These are phyloP conservation scores for Formica aserva DNA, from an alignment of 2,888 invertebrate genomes.

Conservation along the genomic window DNA sequence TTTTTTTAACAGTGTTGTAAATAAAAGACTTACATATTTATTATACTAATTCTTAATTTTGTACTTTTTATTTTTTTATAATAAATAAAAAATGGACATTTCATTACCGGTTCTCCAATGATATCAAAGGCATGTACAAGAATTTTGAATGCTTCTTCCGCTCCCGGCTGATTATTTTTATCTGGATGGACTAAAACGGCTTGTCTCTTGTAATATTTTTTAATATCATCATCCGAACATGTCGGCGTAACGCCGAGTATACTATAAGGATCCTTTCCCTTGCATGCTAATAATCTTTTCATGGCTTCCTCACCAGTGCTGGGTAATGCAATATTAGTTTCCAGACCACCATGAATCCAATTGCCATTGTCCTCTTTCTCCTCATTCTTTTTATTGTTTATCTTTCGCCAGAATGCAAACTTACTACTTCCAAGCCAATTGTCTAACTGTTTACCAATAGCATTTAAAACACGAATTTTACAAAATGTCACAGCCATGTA, in stretches of 20 bases:
- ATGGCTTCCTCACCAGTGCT: slow-evolving; percentile 97
- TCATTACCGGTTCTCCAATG: slow-evolving; percentile 94
- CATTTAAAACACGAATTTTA: slow-evolving; percentile 82
- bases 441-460: slow-evolving; percentile 86
- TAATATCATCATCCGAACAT: slow-evolving; percentile 97
- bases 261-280: slow-evolving; percentile 98
- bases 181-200: slow-evolving; percentile 98
- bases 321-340: slow-evolving; percentile 93
- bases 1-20: not conserved
- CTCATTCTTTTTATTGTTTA: slow-evolving; percentile 85
- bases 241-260: slow-evolving; percentile 95
- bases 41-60: not conserved
- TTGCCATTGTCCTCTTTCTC: slow-evolving; percentile 85
- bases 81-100: slow-evolving; percentile 16
- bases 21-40: not conserved
- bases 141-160: slow-evolving; percentile 98
- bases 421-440: slow-evolving; percentile 88
- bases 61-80: not conserved
- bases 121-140: slow-evolving; percentile 97
- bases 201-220: slow-evolving; percentile 96
- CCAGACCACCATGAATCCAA: slow-evolving; percentile 87
- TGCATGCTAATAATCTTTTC: slow-evolving; percentile 96
- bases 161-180: slow-evolving; percentile 97
- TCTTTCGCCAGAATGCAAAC: slow-evolving; percentile 88
- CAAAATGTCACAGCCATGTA: slow-evolving; percentile 80